Percentiles rank a stretch among this genome's conserved stretches.
phyloP scores from a whole-genome alignment of 2,888 invertebrate genomes.

The Archips xylosteana region DNA sequence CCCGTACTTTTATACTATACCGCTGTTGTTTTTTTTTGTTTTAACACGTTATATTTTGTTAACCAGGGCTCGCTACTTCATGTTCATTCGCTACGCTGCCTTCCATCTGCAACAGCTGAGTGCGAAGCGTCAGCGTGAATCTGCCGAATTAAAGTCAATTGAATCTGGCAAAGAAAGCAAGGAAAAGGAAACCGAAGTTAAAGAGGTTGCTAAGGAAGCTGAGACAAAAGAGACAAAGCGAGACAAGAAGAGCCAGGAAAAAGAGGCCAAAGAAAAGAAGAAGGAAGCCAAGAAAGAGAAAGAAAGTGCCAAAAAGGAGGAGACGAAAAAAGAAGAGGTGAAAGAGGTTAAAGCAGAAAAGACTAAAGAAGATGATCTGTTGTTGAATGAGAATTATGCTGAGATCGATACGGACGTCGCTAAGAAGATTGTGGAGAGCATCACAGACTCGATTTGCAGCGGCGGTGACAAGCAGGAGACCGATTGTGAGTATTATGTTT shows the following conservation, averaged over 20 bases:
- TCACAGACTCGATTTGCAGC: slow-evolving; percentile 91
- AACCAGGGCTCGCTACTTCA: slow-evolving; percentile 92
- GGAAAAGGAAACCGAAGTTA: slow-evolving; percentile 61
- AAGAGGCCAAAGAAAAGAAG: slow-evolving; percentile 63
- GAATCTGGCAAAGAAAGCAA: slow-evolving; percentile 73
- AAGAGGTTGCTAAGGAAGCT: slow-evolving; percentile 60
- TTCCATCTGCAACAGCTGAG: slow-evolving; percentile 96
- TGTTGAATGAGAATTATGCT: slow-evolving; percentile 78
- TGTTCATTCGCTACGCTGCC: slow-evolving; percentile 98
- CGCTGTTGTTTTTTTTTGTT: no score
- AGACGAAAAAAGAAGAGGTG: slow-evolving; percentile 51
- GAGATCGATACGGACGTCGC: slow-evolving; percentile 93
- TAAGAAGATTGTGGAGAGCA: slow-evolving; percentile 96
- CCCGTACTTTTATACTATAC: no score
- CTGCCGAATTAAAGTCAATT: slow-evolving; percentile 71
- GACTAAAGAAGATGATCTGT: slow-evolving; percentile 67
- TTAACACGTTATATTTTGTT: no score
- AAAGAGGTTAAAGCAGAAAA: slow-evolving; percentile 55
- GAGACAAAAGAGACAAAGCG: slow-evolving; percentile 53
- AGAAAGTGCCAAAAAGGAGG: slow-evolving; percentile 56
- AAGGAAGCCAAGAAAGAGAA: slow-evolving; percentile 51
- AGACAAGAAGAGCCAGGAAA: slow-evolving; percentile 63
- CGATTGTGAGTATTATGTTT: slow-evolving; percentile 74
- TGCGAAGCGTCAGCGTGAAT: slow-evolving; percentile 86
- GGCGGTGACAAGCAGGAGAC: slow-evolving; percentile 91